phyloP scores from a whole-genome alignment of 2,888 invertebrate genomes.

The Dicycla oo region DNA sequence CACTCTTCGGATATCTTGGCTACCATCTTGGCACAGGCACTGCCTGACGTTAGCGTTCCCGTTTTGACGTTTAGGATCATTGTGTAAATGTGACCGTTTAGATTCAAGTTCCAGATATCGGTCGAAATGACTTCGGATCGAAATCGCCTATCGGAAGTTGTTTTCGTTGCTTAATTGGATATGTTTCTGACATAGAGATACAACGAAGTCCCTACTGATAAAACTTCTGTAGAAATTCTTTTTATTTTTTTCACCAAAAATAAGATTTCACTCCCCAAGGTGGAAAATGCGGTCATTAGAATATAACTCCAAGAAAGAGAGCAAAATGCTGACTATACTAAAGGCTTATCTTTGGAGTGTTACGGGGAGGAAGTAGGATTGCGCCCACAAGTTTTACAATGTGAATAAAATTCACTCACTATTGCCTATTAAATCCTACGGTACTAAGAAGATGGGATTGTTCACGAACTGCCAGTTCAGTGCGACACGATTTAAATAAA shows the following conservation, averaged over 20 bases:
- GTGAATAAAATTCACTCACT: slow-evolving; percentile 30
- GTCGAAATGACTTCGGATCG: slow-evolving; percentile 40
- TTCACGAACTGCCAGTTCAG: slow-evolving; percentile 22
- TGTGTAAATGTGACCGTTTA: slow-evolving; percentile 53
- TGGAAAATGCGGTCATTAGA: slow-evolving; percentile 35
- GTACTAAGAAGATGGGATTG: slow-evolving; percentile 29
- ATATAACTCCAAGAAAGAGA: slow-evolving; percentile 16
- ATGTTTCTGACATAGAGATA: slow-evolving; percentile 13
- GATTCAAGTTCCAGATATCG: slow-evolving; percentile 45
- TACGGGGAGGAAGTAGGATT: slow-evolving; percentile 20
- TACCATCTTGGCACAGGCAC: slow-evolving; percentile 75
- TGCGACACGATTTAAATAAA: slow-evolving; percentile 49
- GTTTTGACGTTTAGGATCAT: slow-evolving; percentile 63
- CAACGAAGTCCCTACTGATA: neutral
- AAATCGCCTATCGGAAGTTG: slow-evolving; percentile 9
- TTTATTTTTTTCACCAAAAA: slow-evolving; percentile 28
- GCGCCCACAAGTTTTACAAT: slow-evolving; percentile 34
- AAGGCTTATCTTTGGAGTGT: slow-evolving; percentile 37
- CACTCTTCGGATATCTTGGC: slow-evolving; percentile 75
- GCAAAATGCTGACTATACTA: slow-evolving; percentile 19
- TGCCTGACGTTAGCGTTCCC: slow-evolving; percentile 68
- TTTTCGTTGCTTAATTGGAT: slow-evolving; percentile 30
- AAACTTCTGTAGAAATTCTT: slow-evolving; percentile 6
- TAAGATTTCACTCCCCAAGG: slow-evolving; percentile 21
- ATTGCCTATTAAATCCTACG: slow-evolving; percentile 29